phyloP scores from a whole-genome alignment of 2,797 vertebrate genomes.

The Neoniphon sammara region DNA sequence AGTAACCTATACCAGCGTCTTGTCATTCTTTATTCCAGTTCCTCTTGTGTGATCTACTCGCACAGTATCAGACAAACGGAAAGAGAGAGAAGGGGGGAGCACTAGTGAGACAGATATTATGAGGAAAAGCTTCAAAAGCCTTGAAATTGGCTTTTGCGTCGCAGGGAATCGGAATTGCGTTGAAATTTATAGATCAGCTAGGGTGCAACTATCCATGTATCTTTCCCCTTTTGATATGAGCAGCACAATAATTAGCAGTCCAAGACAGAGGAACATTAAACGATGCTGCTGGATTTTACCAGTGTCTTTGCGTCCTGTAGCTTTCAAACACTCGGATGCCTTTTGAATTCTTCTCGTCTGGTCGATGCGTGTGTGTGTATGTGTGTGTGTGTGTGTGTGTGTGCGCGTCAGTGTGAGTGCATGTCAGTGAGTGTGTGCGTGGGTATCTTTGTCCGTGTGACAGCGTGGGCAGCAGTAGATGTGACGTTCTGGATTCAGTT shows the following conservation, averaged over 20 bases:
- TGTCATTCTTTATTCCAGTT: background rate
- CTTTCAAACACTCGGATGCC: conserved; percentile 61
- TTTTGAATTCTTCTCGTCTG: conserved; percentile 47
- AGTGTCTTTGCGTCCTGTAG: conserved; percentile 47
- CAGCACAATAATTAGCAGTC: conserved; percentile 60
- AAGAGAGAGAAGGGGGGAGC: conserved; percentile 37
- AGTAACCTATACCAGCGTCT: conserved; percentile 32
- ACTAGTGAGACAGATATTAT: conserved; percentile 25
- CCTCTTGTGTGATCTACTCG: conserved; percentile 14
- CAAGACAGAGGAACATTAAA: conserved; percentile 48
- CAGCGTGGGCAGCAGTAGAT: conserved; percentile 64
- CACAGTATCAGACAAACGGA: conserved; percentile 49
- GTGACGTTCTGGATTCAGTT: conserved; percentile 63
- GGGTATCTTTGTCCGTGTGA: conserved; percentile 67
- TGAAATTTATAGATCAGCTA: conserved; percentile 56
- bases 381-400: background rate
- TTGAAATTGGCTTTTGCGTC: conserved; percentile 48
- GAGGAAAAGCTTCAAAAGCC: conserved; percentile 26
- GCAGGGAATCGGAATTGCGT: conserved; percentile 56
- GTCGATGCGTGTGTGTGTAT: conserved; percentile 4
- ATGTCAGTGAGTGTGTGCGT: conserved; percentile 25
- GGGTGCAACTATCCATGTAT: conserved; percentile 29
- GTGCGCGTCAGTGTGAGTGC: conserved; percentile 5
- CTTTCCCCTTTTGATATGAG: conserved; percentile 47
- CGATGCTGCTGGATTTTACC: conserved; percentile 53